A percentile compares a stretch with the other conserved stretches of the same genome.
phyloP scores from a whole-genome alignment of 2,113 vertebrate genomes.

The Protobothrops flavoviridis region DNA sequence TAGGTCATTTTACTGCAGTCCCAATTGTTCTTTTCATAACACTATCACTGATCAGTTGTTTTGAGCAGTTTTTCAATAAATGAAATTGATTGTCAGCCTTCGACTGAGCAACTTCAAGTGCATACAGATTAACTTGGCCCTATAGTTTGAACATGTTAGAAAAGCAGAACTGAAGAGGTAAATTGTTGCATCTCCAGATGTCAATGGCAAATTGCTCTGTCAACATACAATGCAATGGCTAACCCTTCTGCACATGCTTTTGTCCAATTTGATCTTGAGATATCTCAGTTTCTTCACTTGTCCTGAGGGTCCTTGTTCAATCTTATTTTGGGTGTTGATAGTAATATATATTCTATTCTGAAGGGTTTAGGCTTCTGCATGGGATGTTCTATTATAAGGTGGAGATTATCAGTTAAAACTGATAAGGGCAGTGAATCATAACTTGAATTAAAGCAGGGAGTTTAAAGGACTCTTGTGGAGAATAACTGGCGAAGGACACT shows the following conservation, averaged over 20 bases:
- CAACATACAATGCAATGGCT: background rate
- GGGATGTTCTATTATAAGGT: background rate
- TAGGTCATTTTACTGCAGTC: background rate
- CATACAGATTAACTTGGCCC: background rate
- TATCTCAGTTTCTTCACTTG: conserved; percentile 19
- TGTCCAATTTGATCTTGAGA: conserved; percentile 3
- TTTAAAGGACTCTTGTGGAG: background rate
- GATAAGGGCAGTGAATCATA: background rate
- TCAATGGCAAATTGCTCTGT: conserved; percentile 18
- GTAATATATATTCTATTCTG: background rate
- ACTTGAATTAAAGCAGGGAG: background rate
- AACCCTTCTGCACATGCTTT: background rate
- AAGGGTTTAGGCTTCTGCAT: background rate
- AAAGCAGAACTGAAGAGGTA: background rate
- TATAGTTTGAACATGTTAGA: background rate
- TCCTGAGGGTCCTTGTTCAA: background rate
- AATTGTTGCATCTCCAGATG: background rate
- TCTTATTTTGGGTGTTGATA: background rate
- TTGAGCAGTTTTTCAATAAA: conserved; percentile 27
- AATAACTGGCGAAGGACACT: background rate
- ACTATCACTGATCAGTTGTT: background rate
- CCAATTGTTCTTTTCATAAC: conserved; percentile 9
- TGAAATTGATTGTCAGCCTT: conserved; percentile 27
- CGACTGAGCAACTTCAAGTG: conserved; percentile 25
- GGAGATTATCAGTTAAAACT: background rate